phyloP scores from a whole-genome alignment of 2,888 invertebrate genomes.

The Salpingus planirostris region DNA sequence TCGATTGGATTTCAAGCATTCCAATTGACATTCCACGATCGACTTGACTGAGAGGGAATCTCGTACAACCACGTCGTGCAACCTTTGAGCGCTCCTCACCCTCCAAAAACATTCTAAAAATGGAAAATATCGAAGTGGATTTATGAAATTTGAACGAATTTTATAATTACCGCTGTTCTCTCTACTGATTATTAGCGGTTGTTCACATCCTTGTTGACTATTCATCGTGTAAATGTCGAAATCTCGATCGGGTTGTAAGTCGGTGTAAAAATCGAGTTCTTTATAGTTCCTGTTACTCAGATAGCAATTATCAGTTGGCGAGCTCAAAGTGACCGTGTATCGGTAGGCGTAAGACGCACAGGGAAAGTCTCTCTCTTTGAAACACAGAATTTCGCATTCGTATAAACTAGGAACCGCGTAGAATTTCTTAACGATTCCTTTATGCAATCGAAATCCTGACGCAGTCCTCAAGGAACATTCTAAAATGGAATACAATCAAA shows the following conservation, averaged over 20 bases:
- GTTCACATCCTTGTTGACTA: constrained; percentile 45
- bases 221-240: constrained; percentile 74
- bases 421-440: constrained; percentile 57
- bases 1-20: constrained; percentile 61
- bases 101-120: constrained; percentile 72
- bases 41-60: constrained; percentile 59
- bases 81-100: constrained; percentile 62
- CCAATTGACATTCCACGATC: constrained; percentile 71
- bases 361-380: constrained; percentile 57
- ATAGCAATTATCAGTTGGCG: constrained; percentile 66
- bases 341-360: constrained; percentile 68
- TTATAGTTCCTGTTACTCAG: constrained; percentile 63
- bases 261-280: constrained; percentile 62
- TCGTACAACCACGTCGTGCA: constrained; percentile 55
- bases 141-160: background rate
- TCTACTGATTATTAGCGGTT: constrained; percentile 37
- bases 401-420: constrained; percentile 58
- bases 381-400: constrained; percentile 69
- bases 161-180: constrained; percentile 39
- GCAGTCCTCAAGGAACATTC: constrained; percentile 69
- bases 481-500: constrained; percentile 29
- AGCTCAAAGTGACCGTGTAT: constrained; percentile 44
- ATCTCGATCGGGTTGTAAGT: constrained; percentile 62
- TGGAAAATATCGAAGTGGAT: background rate
- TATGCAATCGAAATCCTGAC: constrained; percentile 65